Percentiles rank a stretch among this genome's conserved stretches.
phyloP scores from a whole-genome alignment of 2,888 invertebrate species.

The Teleogryllus oceanicus region DNA sequence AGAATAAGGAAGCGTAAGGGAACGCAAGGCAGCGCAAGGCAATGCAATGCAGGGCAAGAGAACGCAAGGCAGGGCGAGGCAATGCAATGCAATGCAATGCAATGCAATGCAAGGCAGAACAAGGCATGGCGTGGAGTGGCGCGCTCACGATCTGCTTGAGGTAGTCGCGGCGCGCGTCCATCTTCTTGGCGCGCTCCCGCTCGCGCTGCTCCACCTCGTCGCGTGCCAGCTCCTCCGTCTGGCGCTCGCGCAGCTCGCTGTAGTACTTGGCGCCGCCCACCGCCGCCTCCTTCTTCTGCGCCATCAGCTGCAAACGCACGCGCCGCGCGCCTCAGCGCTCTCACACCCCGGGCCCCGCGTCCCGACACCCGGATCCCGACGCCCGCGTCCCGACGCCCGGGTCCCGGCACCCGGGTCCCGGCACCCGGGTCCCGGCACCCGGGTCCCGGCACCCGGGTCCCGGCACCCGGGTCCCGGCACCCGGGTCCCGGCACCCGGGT shows the following conservation, averaged over 20 bases:
- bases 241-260: not conserved
- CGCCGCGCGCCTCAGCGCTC: not conserved
- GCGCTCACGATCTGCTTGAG: not conserved
- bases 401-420: too few relatives aligned
- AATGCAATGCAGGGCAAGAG: too few relatives aligned
- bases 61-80: too few relatives aligned
- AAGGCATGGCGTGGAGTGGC: not conserved
- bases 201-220: not conserved
- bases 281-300: not conserved
- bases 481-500: too few relatives aligned
- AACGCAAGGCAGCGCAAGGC: too few relatives aligned
- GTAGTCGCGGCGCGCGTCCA: not conserved
- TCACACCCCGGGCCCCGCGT: too few relatives aligned
- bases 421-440: too few relatives aligned
- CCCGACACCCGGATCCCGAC: too few relatives aligned
- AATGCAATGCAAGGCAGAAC: not conserved
- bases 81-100: not conserved
- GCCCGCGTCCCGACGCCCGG: too few relatives aligned
- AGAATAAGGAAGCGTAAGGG: too few relatives aligned
- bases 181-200: not conserved
- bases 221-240: not conserved
- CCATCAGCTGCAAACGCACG: not conserved
- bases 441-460: too few relatives aligned
- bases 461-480: too few relatives aligned
- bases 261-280: not conserved